Conservation (phyloP, 2,113 vertebrate species). For the Leucopternis melanops region DNA sequence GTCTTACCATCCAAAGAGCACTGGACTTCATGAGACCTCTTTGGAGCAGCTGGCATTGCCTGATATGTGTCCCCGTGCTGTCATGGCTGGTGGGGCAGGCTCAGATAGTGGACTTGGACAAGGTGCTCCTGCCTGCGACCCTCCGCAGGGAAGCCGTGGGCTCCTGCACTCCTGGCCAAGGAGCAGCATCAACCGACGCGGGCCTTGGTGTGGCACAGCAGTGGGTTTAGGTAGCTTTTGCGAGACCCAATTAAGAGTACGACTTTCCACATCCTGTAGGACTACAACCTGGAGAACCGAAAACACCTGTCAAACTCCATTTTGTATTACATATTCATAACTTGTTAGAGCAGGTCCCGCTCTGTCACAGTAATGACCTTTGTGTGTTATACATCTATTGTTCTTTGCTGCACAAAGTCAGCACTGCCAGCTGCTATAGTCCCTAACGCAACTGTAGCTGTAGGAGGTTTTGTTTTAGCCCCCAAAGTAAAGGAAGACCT, state of each 20-base stretch:
- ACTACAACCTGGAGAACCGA: neutral
- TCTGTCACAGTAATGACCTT: conserved; percentile 14
- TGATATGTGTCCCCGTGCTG: no score
- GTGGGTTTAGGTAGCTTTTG: neutral
- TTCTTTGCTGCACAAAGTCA: neutral
- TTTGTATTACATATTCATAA: conserved; percentile 48
- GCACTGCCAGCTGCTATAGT: neutral
- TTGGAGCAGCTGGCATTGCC: no score
- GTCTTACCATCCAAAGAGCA: no score
- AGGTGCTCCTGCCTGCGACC: neutral
- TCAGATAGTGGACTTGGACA: neutral
- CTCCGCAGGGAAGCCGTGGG: neutral
- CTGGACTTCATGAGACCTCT: no score
- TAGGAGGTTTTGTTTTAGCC: neutral
- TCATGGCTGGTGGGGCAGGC: no score
- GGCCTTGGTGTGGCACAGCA: neutral
- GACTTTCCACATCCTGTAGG: neutral
- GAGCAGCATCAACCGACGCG: accelerated
- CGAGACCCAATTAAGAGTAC: neutral
- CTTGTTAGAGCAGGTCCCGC: conserved; percentile 19
- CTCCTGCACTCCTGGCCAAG: neutral
- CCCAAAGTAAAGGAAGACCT: neutral
- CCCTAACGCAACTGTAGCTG: neutral
- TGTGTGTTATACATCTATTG: conserved; percentile 5
- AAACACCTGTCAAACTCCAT: conserved; percentile 24